phyloP scores from a whole-genome alignment of 2,113 vertebrate genomes.

The Parus major region DNA sequence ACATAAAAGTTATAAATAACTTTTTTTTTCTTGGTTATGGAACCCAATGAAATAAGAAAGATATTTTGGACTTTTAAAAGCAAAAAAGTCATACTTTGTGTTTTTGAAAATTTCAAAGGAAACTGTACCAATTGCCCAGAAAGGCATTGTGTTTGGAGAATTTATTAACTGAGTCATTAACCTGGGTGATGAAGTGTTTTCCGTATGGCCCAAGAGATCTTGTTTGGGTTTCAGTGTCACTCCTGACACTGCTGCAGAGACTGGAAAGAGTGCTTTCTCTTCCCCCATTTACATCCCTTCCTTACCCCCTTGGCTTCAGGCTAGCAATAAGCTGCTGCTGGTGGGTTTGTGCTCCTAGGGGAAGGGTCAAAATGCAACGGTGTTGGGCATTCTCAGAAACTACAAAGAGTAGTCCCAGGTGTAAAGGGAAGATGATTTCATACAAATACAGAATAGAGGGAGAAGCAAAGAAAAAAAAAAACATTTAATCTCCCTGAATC shows the following conservation, averaged over 20 bases:
- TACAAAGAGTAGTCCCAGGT: neutral
- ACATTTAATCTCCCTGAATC: neutral
- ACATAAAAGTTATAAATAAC: neutral
- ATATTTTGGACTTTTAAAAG: neutral
- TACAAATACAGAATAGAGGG: neutral
- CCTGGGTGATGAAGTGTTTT: neutral
- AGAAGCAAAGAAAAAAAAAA: neutral
- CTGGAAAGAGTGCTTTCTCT: neutral
- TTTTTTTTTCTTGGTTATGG: neutral
- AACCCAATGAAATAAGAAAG: neutral
- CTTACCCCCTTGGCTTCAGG: neutral
- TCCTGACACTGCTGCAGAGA: neutral
- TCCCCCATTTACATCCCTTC: neutral
- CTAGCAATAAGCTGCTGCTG: neutral
- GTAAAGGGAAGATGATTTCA: neutral
- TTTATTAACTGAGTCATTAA: neutral
- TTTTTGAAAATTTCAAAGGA: neutral
- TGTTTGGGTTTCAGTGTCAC: neutral
- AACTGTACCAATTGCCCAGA: neutral
- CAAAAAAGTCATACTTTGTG: accelerated
- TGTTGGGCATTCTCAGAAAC: neutral
- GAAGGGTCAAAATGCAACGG: neutral
- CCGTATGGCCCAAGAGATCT: accelerated
- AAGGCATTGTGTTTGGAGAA: accelerated
- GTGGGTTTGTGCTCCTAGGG: neutral